Conservation (phyloP, 2,888 invertebrate species). For the Linyphia triangularis region DNA sequence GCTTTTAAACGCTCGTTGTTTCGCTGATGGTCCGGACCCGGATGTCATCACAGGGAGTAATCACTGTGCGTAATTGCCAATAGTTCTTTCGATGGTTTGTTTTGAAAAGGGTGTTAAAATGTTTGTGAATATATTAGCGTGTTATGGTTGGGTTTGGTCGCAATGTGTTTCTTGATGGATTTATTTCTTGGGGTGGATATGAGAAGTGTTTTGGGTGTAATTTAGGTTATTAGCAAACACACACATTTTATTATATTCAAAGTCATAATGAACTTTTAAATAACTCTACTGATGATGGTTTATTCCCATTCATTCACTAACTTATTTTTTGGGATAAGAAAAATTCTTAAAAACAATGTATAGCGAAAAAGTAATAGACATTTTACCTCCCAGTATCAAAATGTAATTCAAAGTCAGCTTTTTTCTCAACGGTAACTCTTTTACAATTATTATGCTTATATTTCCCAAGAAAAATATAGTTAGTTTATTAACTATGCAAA, state of each 20-base stretch:
- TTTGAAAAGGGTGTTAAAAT: background rate
- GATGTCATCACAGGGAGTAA: slow-evolving; percentile 24
- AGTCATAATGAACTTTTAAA: background rate
- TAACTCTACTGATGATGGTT: background rate
- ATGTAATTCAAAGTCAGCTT: too few species aligned
- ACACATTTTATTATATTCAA: background rate
- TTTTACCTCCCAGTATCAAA: too few species aligned
- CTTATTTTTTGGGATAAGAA: background rate
- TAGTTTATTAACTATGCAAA: too few species aligned
- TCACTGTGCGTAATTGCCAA: slow-evolving; percentile 27
- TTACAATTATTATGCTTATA: too few species aligned
- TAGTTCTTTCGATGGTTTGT: background rate
- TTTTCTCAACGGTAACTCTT: too few species aligned
- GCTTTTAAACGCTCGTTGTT: slow-evolving; percentile 42
- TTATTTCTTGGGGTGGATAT: too few species aligned
- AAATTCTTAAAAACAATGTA: background rate
- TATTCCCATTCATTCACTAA: background rate
- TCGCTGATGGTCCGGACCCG: slow-evolving; percentile 36
- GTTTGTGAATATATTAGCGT: background rate
- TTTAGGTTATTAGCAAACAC: too few species aligned
- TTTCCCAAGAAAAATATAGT: too few species aligned
- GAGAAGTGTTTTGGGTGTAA: too few species aligned
- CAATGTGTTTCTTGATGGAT: too few species aligned
- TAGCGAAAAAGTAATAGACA: too few species aligned
- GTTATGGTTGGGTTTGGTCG: too few species aligned